Conservation (phyloP, 1,140 invertebrate species). For the Condylostylus longicornis region DNA sequence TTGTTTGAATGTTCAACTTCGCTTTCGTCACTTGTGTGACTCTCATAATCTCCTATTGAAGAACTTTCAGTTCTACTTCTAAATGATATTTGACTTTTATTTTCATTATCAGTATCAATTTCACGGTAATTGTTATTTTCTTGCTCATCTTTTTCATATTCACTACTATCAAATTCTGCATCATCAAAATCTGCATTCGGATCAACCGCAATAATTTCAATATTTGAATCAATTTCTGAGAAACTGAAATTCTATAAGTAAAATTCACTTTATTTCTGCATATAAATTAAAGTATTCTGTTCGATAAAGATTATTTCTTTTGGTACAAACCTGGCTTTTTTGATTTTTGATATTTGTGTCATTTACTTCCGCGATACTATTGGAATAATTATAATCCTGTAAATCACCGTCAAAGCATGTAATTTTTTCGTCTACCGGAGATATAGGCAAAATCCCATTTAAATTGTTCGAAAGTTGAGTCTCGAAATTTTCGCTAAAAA, state of each 20-base stretch:
- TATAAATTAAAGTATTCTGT: background rate
- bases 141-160: conserved; percentile 5
- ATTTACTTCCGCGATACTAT: conserved; percentile 13
- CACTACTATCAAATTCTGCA: background rate
- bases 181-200: conserved; percentile 11
- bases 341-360: conserved; percentile 15
- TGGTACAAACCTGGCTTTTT: background rate
- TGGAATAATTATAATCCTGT: conserved; percentile 9
- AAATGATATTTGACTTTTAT: conserved; percentile 22
- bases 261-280: conserved; percentile 11
- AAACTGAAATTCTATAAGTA: conserved; percentile 18
- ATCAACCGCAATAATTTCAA: conserved; percentile 15
- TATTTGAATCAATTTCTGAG: conserved; percentile 11
- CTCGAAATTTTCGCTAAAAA: background rate
- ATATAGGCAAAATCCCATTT: conserved; percentile 24
- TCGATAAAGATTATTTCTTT: background rate
- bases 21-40: conserved; percentile 25
- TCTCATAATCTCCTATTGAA: conserved; percentile 29
- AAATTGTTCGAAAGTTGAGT: conserved; percentile 22
- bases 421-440: conserved; percentile 16
- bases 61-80: conserved; percentile 27
- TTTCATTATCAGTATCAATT: conserved; percentile 12
- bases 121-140: too few species aligned
- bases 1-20: conserved; percentile 9
- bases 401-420: background rate